phyloP scores from a whole-genome alignment of 2,113 vertebrate genomes.

The Chascanopsetta lugubris region DNA sequence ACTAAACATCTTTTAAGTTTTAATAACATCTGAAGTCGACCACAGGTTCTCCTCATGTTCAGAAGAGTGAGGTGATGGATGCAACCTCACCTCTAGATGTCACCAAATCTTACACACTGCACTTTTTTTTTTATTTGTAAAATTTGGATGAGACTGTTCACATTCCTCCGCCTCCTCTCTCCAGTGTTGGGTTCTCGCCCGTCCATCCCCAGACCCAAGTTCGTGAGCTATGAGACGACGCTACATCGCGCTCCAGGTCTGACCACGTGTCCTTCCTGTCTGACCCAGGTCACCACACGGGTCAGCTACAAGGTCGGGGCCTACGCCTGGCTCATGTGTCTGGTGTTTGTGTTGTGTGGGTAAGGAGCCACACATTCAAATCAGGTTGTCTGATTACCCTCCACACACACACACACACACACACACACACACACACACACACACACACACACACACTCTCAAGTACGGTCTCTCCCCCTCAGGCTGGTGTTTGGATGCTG shows the following conservation, averaged over 20 bases:
- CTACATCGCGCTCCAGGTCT: constrained; percentile 49
- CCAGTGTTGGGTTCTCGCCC: constrained; percentile 13
- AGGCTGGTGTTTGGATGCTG: constrained; percentile 74
- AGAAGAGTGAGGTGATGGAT: too few relatives aligned
- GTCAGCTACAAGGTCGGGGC: constrained; percentile 59
- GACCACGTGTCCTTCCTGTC: constrained; percentile 59
- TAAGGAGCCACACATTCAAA: constrained; percentile 47
- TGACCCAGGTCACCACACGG: constrained; percentile 63
- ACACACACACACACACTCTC: not conserved
- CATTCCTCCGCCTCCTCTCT: constrained; percentile 1
- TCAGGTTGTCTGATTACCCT: not conserved
- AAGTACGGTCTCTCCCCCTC: not conserved
- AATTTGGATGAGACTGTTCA: too few relatives aligned
- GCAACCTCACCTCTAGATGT: too few relatives aligned
- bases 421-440: not conserved
- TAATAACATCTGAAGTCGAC: too few relatives aligned
- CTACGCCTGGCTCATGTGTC: constrained; percentile 65
- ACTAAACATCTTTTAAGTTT: too few relatives aligned
- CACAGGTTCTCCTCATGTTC: too few relatives aligned
- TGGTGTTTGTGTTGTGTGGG: constrained; percentile 70
- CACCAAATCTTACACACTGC: too few relatives aligned
- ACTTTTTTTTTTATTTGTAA: too few relatives aligned
- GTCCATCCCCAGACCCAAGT: constrained; percentile 1
- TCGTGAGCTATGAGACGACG: constrained; percentile 52
- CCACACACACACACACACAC: not conserved